phyloP scores from a whole-genome alignment of 1,140 invertebrate genomes.

The Pseudomyrmex sp. region DNA sequence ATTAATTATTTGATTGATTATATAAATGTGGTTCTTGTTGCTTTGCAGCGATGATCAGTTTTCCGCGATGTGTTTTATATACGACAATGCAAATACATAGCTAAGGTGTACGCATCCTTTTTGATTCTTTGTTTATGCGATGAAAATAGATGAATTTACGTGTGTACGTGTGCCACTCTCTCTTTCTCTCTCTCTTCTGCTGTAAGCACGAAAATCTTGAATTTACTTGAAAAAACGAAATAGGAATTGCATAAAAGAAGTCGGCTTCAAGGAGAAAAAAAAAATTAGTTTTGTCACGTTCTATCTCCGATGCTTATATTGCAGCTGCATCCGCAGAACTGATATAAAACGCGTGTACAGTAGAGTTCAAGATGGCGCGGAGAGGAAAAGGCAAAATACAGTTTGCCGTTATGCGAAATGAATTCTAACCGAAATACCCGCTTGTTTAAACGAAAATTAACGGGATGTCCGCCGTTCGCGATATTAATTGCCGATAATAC shows the following conservation, averaged over 20 bases:
- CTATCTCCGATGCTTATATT: slow-evolving; percentile 37
- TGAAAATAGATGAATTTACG: slow-evolving; percentile 33
- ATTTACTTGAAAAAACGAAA: slow-evolving; percentile 50
- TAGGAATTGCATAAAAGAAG: slow-evolving; percentile 41
- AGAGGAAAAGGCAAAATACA: slow-evolving; percentile 17
- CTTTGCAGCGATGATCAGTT: neutral
- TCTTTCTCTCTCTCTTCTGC: slow-evolving; percentile 8
- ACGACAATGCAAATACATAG: neutral
- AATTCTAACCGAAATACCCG: slow-evolving; percentile 20
- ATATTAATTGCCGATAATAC: slow-evolving; percentile 51
- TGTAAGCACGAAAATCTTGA: slow-evolving; percentile 20
- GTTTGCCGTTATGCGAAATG: slow-evolving; percentile 40
- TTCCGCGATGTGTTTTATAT: neutral
- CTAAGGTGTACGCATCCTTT: slow-evolving; percentile 20
- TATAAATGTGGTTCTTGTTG: neutral
- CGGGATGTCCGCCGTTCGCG: slow-evolving; percentile 16
- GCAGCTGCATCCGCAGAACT: slow-evolving; percentile 44
- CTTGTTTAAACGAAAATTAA: slow-evolving; percentile 57
- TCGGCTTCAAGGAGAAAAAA: slow-evolving; percentile 41
- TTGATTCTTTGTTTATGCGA: slow-evolving; percentile 37
- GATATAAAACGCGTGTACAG: slow-evolving; percentile 29
- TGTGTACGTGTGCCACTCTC: neutral
- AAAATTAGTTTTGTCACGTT: slow-evolving; percentile 60
- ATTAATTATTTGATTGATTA: no score
- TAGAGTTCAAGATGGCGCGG: slow-evolving; percentile 33